phyloP scores from a whole-genome alignment of 2,113 vertebrate genomes.

The Egretta garzetta region DNA sequence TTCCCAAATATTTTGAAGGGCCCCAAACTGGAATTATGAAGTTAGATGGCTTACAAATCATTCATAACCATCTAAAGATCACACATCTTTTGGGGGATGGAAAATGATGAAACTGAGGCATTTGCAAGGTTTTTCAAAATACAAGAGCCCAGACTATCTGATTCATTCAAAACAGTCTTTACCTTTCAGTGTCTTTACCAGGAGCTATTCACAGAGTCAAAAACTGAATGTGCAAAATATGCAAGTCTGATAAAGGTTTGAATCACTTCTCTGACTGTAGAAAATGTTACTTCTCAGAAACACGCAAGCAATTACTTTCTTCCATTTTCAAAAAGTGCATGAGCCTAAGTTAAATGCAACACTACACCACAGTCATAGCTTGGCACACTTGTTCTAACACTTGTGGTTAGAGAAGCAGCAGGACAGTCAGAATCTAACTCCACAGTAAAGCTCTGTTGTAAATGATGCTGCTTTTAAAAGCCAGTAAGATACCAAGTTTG shows the following conservation, averaged over 20 bases:
- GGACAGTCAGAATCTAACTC: background rate
- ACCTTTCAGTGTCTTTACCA: background rate
- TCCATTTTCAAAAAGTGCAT: background rate
- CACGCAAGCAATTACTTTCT: background rate
- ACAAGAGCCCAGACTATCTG: background rate
- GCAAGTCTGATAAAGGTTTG: background rate
- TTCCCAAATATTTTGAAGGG: background rate
- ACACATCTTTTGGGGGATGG: background rate
- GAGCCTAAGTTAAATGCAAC: background rate
- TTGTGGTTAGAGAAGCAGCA: background rate
- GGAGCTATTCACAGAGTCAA: background rate
- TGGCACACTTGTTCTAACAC: background rate
- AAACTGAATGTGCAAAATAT: background rate
- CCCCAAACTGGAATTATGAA: background rate
- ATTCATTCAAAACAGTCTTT: background rate
- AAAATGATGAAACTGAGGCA: background rate
- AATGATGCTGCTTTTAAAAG: background rate
- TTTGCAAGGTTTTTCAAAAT: background rate
- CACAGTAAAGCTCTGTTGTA: background rate
- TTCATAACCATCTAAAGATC: background rate
- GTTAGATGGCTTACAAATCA: background rate
- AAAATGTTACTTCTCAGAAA: background rate
- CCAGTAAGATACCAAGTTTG: background rate
- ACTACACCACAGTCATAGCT: background rate
- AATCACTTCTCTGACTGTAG: background rate